Percentiles rank a stretch among this genome's conserved stretches.
Evolutionary conservation across 2,888 invertebrate species (phyloP).

Genomic region (Isoperla grammatica): DNA sequence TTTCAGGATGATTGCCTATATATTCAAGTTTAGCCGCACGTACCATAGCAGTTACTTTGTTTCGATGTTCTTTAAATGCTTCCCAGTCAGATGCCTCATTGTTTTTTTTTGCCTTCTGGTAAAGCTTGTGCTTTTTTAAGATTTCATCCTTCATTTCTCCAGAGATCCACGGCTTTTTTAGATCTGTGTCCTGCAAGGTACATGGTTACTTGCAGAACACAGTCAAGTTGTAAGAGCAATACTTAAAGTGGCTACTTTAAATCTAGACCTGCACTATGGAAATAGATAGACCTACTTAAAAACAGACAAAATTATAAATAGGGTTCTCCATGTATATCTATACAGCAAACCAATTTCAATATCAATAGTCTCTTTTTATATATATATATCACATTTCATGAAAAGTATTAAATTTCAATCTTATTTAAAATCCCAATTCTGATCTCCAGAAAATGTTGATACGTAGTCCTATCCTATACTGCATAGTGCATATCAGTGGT

Average conservation of each 20-base stretch:
- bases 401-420: too few relatives aligned
- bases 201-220: neutral
- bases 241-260: neutral
- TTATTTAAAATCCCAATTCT: too few relatives aligned
- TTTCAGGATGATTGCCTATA: conserved; percentile 48
- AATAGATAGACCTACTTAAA: too few relatives aligned
- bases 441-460: too few relatives aligned
- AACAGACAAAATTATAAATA: too few relatives aligned
- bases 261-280: too few relatives aligned
- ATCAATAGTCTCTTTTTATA: too few relatives aligned
- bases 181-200: conserved; percentile 30
- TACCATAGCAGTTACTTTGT: conserved; percentile 53
- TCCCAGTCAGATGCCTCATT: conserved; percentile 52
- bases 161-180: conserved; percentile 55
- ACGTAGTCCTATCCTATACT: too few relatives aligned
- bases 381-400: too few relatives aligned
- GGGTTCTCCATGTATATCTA: too few relatives aligned
- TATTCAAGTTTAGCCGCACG: conserved; percentile 50
- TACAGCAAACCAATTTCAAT: too few relatives aligned
- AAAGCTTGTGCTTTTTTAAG: conserved; percentile 50
- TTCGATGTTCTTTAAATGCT: conserved; percentile 52
- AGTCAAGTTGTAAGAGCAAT: neutral
- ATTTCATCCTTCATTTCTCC: conserved; percentile 51
- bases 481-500: too few relatives aligned
- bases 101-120: conserved; percentile 45